A percentile compares a stretch with the other conserved stretches of the same genome.
Evolutionary conservation across 2,113 vertebrate genomes (phyloP).

Genomic region (Bothrops jararaca): DNA sequence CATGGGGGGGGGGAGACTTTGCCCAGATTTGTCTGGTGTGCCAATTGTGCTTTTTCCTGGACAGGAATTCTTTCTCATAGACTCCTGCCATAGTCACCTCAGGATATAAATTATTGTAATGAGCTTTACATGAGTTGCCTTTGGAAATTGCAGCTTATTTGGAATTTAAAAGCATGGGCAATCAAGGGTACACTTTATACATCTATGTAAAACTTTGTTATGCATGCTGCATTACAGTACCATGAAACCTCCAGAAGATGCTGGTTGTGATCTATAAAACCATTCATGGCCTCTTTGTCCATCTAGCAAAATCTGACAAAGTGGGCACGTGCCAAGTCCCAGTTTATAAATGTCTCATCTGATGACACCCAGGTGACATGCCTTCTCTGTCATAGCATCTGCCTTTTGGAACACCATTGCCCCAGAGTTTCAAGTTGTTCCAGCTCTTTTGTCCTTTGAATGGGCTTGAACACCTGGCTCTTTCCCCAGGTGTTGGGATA

Average conservation of each 20-base stretch:
- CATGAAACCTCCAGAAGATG: not conserved
- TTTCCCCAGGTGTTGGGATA: not conserved
- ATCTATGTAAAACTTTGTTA: not conserved
- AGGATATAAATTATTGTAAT: not conserved
- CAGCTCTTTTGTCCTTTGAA: not conserved
- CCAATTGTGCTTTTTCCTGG: not conserved
- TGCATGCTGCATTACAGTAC: not conserved
- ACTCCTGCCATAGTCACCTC: not conserved
- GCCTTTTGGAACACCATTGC: not conserved
- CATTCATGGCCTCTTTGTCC: not conserved
- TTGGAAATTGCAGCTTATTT: not conserved
- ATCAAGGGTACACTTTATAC: not conserved
- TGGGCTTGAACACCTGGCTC: not conserved
- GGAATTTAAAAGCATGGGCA: not conserved
- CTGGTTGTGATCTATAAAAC: not conserved
- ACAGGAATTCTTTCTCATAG: not conserved
- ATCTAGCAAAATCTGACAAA: not conserved
- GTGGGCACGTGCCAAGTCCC: not conserved
- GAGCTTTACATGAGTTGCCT: not conserved
- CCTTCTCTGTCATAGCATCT: not conserved
- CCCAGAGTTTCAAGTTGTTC: not conserved
- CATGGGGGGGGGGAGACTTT: not conserved
- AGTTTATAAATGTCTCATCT: not conserved
- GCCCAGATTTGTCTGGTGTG: not conserved
- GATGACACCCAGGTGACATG: not conserved